Conservation (phyloP, 2,797 vertebrate genomes). For the Chrosomus eos region DNA sequence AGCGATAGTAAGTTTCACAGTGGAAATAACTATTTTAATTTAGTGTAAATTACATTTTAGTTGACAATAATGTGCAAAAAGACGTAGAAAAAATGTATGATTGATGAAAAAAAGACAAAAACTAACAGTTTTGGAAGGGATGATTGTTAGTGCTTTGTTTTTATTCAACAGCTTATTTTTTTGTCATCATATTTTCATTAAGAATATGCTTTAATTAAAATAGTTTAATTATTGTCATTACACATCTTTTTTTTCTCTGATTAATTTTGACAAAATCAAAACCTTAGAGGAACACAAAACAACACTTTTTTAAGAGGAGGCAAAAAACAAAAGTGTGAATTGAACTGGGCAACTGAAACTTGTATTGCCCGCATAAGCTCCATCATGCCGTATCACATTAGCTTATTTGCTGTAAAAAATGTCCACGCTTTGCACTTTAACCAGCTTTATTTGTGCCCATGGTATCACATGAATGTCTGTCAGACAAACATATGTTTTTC, state of each 20-base stretch:
- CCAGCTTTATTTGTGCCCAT: background rate
- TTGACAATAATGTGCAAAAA: background rate
- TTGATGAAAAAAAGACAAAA: background rate
- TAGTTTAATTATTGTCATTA: background rate
- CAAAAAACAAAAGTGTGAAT: background rate
- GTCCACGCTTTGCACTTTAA: background rate
- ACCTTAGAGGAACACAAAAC: background rate
- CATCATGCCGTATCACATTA: background rate
- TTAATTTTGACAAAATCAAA: background rate
- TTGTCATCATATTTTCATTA: background rate
- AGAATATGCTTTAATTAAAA: background rate
- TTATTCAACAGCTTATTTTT: background rate
- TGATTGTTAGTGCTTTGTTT: background rate
- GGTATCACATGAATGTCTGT: conserved; percentile 38
- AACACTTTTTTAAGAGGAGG: background rate
- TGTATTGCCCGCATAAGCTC: background rate
- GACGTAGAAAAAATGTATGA: background rate
- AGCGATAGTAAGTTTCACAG: background rate
- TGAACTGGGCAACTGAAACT: background rate
- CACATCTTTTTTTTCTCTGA: background rate
- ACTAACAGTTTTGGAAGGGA: background rate
- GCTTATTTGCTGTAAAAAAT: background rate
- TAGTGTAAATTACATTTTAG: background rate
- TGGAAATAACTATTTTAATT: background rate
- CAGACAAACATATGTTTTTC: conserved; percentile 42